These are phyloP conservation scores for Bungarus multicinctus DNA, from an alignment of 2,113 vertebrate genomes.

Conservation along the genomic window DNA sequence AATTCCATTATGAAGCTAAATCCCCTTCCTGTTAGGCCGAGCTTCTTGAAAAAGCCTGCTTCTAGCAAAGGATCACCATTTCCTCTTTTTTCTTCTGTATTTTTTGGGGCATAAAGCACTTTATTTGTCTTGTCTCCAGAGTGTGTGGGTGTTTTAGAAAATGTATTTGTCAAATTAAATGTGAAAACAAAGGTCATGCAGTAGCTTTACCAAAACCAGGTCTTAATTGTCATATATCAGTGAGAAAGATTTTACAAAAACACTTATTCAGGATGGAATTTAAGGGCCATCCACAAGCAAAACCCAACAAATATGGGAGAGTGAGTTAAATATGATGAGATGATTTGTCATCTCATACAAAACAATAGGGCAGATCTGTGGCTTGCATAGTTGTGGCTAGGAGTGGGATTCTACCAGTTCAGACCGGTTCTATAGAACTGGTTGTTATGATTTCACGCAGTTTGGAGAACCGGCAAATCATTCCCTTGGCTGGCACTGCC, in stretches of 20 bases:
- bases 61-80: background rate
- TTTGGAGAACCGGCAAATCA: too few relatives aligned
- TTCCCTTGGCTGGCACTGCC: too few relatives aligned
- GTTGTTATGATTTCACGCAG: too few relatives aligned
- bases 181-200: background rate
- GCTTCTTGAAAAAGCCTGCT: background rate
- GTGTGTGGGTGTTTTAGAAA: background rate
- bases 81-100: conserved; percentile 16
- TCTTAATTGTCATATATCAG: background rate
- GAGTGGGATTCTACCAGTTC: too few relatives aligned
- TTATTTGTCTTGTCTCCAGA: background rate
- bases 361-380: background rate
- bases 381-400: background rate
- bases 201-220: background rate
- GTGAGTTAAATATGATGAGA: background rate
- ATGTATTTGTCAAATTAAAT: background rate
- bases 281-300: background rate
- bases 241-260: background rate
- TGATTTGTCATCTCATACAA: background rate
- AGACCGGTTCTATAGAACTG: too few relatives aligned
- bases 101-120: background rate
- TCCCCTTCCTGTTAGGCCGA: background rate
- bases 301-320: background rate
- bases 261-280: background rate
- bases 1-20: background rate